These are phyloP conservation scores for Sialia sialis DNA, from an alignment of 2,113 vertebrate species.

Conservation along the genomic window DNA sequence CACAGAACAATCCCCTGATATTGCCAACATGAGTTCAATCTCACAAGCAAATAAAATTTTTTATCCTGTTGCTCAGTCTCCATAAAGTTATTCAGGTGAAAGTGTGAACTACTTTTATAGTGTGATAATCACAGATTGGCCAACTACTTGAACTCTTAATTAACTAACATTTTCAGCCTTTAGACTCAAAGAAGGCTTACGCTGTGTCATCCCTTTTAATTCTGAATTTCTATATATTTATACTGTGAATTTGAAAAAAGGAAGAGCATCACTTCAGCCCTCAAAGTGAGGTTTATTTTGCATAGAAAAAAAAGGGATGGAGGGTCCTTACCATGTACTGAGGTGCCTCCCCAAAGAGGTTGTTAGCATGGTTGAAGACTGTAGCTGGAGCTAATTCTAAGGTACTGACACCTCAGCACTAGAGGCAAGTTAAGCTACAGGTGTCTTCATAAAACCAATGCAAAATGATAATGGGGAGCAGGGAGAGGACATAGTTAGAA, in stretches of 20 bases:
- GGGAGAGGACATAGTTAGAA: neutral
- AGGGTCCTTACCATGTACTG: neutral
- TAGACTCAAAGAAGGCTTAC: neutral
- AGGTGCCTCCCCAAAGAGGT: neutral
- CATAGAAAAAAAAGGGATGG: neutral
- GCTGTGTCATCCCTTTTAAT: neutral
- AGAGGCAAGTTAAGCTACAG: neutral
- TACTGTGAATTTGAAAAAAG: neutral
- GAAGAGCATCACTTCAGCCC: neutral
- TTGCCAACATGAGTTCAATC: neutral
- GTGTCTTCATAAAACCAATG: neutral
- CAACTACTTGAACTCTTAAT: neutral
- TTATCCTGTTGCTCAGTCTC: neutral
- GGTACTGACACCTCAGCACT: neutral
- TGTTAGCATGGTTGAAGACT: neutral
- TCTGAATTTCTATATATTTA: neutral
- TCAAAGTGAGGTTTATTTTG: neutral
- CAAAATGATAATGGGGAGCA: neutral
- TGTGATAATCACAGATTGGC: neutral
- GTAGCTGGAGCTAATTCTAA: neutral
- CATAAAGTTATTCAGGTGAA: neutral
- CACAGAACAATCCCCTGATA: neutral
- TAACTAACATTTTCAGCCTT: neutral
- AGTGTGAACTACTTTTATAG: neutral
- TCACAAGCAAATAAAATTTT: neutral